These are phyloP conservation scores for Amphimallon solstitiale DNA, from an alignment of 2,888 invertebrate species.

Conservation along the genomic window DNA sequence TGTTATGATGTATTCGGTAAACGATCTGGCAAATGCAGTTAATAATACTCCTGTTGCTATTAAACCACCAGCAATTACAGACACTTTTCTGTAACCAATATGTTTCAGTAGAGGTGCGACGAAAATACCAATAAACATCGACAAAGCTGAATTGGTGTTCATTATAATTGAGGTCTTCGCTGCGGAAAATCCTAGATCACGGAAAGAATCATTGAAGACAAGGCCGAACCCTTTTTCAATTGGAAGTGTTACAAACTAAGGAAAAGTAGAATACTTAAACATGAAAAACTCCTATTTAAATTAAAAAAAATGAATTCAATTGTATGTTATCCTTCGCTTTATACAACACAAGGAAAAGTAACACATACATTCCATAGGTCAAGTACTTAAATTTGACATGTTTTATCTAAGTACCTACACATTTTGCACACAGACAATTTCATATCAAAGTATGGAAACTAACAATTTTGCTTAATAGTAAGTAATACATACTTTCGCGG, in stretches of 20 bases:
- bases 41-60: slow-evolving; percentile 68
- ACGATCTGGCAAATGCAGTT: slow-evolving; percentile 68
- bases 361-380: no score
- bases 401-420: no score
- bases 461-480: no score
- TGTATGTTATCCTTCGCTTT: no score
- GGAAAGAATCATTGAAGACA: slow-evolving; percentile 72
- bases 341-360: no score
- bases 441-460: no score
- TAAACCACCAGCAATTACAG: slow-evolving; percentile 67
- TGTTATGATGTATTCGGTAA: slow-evolving; percentile 70
- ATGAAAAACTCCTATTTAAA: no score
- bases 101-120: slow-evolving; percentile 72
- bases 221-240: slow-evolving; percentile 73
- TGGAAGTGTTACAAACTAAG: slow-evolving; percentile 55
- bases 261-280: slow-evolving; percentile 29
- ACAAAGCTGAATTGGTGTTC: slow-evolving; percentile 74
- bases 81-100: slow-evolving; percentile 74
- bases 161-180: slow-evolving; percentile 73
- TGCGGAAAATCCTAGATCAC: slow-evolving; percentile 67
- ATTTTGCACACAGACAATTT: no score
- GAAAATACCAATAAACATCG: slow-evolving; percentile 74
- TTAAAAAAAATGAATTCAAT: no score
- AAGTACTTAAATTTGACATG: no score
- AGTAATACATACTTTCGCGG: no score